Percentiles rank a stretch among this genome's conserved stretches.
These are phyloP conservation scores for Lathamus discolor DNA, from an alignment of 2,113 vertebrate species.

Conservation along the genomic window DNA sequence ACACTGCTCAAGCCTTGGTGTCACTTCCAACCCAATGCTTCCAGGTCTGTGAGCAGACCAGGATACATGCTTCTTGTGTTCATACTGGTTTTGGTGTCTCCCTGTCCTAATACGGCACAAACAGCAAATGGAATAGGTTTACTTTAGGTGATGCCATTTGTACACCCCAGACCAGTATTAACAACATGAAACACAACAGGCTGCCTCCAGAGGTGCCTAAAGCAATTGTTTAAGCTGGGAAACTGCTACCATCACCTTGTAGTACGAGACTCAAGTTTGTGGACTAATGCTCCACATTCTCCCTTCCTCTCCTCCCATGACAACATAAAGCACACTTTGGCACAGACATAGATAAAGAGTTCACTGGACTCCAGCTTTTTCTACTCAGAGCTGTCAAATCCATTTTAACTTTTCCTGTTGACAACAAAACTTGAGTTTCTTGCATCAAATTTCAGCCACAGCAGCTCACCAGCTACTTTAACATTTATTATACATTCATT, in stretches of 20 bases:
- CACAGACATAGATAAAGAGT: not conserved
- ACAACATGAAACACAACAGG: not conserved
- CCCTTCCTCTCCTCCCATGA: not conserved
- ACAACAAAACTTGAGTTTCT: not conserved
- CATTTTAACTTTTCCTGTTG: not conserved
- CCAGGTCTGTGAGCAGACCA: not conserved
- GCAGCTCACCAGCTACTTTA: not conserved
- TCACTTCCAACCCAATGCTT: not conserved
- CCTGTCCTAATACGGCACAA: not conserved
- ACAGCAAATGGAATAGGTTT: rapidly evolving
- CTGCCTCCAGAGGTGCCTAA: not conserved
- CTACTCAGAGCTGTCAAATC: not conserved
- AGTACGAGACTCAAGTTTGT: not conserved
- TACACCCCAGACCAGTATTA: not conserved
- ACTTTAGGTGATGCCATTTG: not conserved
- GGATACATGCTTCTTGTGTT: not conserved
- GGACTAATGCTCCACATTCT: not conserved
- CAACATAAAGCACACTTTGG: not conserved
- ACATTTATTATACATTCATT: not conserved
- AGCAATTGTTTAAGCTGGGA: not conserved
- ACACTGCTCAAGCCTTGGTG: not conserved
- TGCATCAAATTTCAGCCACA: not conserved
- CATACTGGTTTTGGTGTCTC: not conserved
- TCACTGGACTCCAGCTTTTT: not conserved
- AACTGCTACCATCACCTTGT: not conserved